Evolutionary conservation across 2,797 vertebrate genomes (phyloP).

Genomic region (Psittacula derbiana): DNA sequence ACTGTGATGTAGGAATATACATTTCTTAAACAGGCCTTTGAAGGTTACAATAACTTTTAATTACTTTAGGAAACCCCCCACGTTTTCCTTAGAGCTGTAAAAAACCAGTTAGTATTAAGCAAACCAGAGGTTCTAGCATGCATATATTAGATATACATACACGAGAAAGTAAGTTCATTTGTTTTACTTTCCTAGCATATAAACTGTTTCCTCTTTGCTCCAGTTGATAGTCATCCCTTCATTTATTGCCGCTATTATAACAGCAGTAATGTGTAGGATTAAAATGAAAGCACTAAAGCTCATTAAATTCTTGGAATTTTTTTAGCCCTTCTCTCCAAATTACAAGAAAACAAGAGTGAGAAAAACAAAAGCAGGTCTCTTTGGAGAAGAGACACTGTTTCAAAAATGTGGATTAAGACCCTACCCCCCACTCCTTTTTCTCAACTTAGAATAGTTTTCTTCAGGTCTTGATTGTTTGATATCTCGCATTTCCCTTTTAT

Average conservation of each 20-base stretch:
- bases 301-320: constrained; percentile 76
- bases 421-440: constrained; percentile 46
- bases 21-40: constrained; percentile 6
- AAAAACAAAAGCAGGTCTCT: constrained; percentile 67
- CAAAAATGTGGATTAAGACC: constrained; percentile 75
- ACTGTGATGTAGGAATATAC: not conserved
- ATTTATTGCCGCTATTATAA: constrained; percentile 61
- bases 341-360: constrained; percentile 73
- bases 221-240: constrained; percentile 66
- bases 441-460: constrained; percentile 71
- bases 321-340: constrained; percentile 71
- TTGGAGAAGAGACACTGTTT: constrained; percentile 69
- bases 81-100: not conserved
- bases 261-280: constrained; percentile 65
- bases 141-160: not conserved
- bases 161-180: constrained; percentile 14
- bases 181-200: constrained; percentile 56
- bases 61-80: not conserved
- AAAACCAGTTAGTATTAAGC: not conserved
- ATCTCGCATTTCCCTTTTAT: constrained; percentile 76
- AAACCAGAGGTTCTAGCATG: not conserved
- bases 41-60: constrained; percentile 2
- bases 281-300: constrained; percentile 72
- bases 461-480: constrained; percentile 76
- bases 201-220: constrained; percentile 53